These are phyloP conservation scores for Chrysomela aeneicollis DNA, from an alignment of 2,888 invertebrate genomes.

Conservation along the genomic window DNA sequence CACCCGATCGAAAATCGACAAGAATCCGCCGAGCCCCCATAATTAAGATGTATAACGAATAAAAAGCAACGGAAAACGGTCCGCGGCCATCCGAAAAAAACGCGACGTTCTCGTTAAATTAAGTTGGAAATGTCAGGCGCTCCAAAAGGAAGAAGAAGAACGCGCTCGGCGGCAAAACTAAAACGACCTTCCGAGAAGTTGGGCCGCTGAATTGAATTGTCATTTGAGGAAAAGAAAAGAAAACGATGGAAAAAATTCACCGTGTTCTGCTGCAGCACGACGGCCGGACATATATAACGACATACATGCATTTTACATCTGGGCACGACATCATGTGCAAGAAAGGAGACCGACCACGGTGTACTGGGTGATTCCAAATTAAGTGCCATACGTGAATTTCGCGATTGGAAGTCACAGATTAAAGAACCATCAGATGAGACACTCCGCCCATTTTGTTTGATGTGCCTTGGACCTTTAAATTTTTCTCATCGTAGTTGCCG, in stretches of 20 bases:
- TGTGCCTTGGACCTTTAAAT: too few species aligned
- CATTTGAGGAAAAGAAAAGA: constrained; percentile 51
- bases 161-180: constrained; percentile 52
- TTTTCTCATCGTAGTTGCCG: too few species aligned
- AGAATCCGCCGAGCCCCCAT: background rate
- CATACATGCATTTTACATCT: constrained; percentile 27
- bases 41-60: constrained; percentile 27
- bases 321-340: background rate
- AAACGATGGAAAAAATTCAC: constrained; percentile 34
- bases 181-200: constrained; percentile 54
- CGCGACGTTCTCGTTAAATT: constrained; percentile 52
- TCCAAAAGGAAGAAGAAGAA: constrained; percentile 43
- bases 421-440: too few species aligned
- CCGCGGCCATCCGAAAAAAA: background rate
- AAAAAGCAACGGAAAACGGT: constrained; percentile 20
- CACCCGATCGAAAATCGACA: background rate
- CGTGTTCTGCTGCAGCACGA: constrained; percentile 28
- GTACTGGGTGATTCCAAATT: too few species aligned
- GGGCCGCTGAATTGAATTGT: constrained; percentile 56
- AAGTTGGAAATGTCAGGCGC: constrained; percentile 59
- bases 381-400: too few species aligned
- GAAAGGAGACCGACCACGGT: too few species aligned
- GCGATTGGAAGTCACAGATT: too few species aligned
- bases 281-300: constrained; percentile 15
- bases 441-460: too few species aligned